phyloP scores from a whole-genome alignment of 2,113 vertebrate species.

The Fregata magnificens region DNA sequence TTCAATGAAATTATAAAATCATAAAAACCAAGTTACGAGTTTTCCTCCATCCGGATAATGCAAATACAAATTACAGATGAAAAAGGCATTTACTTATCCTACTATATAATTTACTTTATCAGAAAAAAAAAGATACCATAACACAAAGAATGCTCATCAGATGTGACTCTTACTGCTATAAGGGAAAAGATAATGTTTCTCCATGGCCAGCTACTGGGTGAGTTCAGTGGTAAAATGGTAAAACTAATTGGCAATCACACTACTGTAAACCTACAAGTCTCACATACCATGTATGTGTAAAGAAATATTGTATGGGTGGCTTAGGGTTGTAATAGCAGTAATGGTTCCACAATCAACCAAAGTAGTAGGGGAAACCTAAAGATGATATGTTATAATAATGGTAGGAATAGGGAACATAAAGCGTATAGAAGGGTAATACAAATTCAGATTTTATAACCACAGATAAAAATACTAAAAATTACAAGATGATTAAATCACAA shows the following conservation, averaged over 20 bases:
- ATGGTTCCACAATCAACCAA: neutral
- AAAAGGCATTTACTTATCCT: neutral
- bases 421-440: neutral
- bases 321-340: neutral
- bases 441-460: neutral
- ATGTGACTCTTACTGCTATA: neutral
- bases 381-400: neutral
- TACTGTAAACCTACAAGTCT: neutral
- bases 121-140: neutral
- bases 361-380: neutral
- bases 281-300: neutral
- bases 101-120: neutral
- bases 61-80: neutral
- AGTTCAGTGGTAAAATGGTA: neutral
- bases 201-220: neutral
- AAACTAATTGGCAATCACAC: neutral
- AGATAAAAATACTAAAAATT: neutral
- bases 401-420: neutral
- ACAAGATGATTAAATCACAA: neutral
- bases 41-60: neutral
- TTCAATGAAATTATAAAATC: neutral
- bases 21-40: neutral
- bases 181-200: neutral
- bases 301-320: neutral
- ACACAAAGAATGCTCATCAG: neutral